phyloP scores from a whole-genome alignment of 2,888 invertebrate species.

The Drosophila mettleri region DNA sequence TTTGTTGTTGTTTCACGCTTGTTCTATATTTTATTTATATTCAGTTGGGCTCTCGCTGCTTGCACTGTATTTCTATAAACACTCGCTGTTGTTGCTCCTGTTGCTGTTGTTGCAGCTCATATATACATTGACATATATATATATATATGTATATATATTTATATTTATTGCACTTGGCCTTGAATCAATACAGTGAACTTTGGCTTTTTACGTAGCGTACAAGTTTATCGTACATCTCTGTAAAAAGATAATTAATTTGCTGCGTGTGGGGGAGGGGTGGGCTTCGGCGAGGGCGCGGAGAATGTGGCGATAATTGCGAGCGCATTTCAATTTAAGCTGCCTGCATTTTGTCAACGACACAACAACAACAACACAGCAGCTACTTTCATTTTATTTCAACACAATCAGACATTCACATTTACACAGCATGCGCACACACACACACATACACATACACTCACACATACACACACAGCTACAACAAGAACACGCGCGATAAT shows the following conservation, averaged over 20 bases:
- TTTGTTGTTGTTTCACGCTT: conserved; percentile 1
- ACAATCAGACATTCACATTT: conserved; percentile 20
- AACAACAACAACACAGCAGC: conserved; percentile 27
- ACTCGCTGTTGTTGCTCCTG: conserved; percentile 20
- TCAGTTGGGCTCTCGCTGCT: conserved; percentile 51
- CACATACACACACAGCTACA: conserved; percentile 2
- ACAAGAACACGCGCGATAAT: conserved; percentile 69
- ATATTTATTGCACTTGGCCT: conserved; percentile 81
- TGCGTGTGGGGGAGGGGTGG: conserved; percentile 17
- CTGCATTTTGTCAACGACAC: conserved; percentile 71
- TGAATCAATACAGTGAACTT: conserved; percentile 84
- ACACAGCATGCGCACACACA: background rate
- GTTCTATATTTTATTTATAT: conserved; percentile 15
- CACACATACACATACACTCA: conserved; percentile 5
- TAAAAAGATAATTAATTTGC: conserved; percentile 78
- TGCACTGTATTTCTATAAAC: conserved; percentile 32
- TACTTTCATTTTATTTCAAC: conserved; percentile 59
- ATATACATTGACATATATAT: conserved; percentile 2
- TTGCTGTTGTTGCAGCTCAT: background rate
- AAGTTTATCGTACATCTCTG: conserved; percentile 80
- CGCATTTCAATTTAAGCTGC: conserved; percentile 71
- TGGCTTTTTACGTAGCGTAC: conserved; percentile 74
- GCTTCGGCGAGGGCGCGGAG: background rate
- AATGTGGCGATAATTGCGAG: conserved; percentile 68
- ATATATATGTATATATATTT: conserved; percentile 28